Conservation (phyloP, 2,113 vertebrate genomes). For the Malurus melanocephalus region DNA sequence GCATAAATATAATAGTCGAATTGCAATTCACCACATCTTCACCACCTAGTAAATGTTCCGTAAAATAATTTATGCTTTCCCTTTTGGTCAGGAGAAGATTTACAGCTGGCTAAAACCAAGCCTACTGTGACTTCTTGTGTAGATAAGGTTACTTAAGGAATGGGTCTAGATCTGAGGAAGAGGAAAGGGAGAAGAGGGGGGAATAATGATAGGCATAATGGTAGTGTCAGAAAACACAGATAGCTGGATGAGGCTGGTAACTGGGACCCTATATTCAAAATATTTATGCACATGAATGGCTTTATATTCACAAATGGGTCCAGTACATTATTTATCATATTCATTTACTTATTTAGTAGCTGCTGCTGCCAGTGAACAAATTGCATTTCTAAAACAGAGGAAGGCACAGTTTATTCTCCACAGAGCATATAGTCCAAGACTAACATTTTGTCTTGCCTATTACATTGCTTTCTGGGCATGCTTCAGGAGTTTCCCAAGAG, state of each 20-base stretch:
- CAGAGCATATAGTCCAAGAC: neutral
- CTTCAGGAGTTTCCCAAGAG: neutral
- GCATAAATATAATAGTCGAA: neutral
- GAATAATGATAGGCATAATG: neutral
- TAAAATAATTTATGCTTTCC: neutral
- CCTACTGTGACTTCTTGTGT: neutral
- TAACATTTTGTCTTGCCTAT: neutral
- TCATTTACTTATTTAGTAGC: slow-evolving; percentile 60
- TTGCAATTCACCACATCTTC: neutral
- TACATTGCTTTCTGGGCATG: neutral
- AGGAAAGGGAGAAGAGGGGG: neutral
- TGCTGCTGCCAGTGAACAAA: neutral
- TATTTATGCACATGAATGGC: slow-evolving; percentile 19
- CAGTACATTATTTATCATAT: slow-evolving; percentile 55
- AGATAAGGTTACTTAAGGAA: neutral
- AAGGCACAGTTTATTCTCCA: neutral
- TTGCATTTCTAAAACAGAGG: slow-evolving; percentile 7
- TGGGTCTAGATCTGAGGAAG: neutral
- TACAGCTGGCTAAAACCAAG: neutral
- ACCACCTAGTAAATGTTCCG: neutral
- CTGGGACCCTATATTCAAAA: neutral
- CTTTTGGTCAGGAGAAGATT: neutral
- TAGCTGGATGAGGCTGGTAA: neutral
- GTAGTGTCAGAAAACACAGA: neutral
- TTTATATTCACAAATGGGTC: slow-evolving; percentile 7